Evolutionary conservation across 1,140 invertebrate genomes (phyloP).

Genomic region (Eumeta japonica): DNA sequence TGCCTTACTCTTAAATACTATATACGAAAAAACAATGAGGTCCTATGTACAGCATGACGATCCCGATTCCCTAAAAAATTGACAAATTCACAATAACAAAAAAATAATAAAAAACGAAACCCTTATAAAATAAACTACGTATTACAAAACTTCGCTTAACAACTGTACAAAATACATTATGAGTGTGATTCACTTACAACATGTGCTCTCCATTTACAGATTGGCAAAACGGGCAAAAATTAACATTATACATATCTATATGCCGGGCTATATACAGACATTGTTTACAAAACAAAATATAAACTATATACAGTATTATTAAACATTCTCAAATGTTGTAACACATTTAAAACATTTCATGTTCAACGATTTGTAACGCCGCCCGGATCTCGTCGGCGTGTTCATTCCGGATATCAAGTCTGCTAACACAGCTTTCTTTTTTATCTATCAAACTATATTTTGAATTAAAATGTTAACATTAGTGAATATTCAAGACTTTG

Average conservation of each 20-base stretch:
- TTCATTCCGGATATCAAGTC: too few species aligned
- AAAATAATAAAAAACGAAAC: conserved; percentile 47
- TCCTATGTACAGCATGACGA: conserved; percentile 51
- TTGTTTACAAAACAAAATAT: conserved; percentile 53
- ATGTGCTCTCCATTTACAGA: conserved; percentile 33
- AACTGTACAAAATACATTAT: conserved; percentile 56
- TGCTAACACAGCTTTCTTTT: too few species aligned
- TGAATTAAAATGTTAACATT: too few species aligned
- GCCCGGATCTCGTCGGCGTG: too few species aligned
- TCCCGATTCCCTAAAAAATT: conserved; percentile 59
- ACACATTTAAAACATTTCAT: conserved; percentile 58
- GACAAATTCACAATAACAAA: conserved; percentile 58
- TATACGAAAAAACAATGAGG: conserved; percentile 51
- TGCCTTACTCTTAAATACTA: conserved; percentile 45
- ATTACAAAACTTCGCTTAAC: conserved; percentile 53
- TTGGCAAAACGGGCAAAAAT: conserved; percentile 42
- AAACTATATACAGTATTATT: conserved; percentile 58
- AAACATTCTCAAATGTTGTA: conserved; percentile 58
- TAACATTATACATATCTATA: conserved; percentile 29
- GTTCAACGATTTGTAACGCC: too few species aligned
- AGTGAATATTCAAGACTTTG: too few species aligned
- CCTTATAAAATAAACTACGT: conserved; percentile 51
- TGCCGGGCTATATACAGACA: conserved; percentile 44
- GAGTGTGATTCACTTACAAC: conserved; percentile 53
- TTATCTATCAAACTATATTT: too few species aligned